Percentiles rank a stretch among this genome's conserved stretches.
These are phyloP conservation scores for Hypomecis atomaria DNA, from an alignment of 2,888 invertebrate genomes.

Conservation along the genomic window DNA sequence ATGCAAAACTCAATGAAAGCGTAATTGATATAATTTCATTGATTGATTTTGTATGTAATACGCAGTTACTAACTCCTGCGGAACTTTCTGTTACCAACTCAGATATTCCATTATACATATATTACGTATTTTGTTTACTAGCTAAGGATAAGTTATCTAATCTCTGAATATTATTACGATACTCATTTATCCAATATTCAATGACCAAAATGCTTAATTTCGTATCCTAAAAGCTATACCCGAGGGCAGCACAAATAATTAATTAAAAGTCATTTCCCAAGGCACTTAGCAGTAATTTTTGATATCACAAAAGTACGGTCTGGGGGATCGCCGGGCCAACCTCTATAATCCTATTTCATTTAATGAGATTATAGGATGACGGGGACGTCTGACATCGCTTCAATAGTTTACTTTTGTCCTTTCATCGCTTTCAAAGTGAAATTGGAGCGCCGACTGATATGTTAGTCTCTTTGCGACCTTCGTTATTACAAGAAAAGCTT, in stretches of 20 bases:
- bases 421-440: constrained; percentile 32
- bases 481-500: background rate
- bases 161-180: too few species aligned
- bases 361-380: constrained; percentile 60
- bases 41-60: constrained; percentile 2
- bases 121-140: background rate
- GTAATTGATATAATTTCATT: constrained; percentile 20
- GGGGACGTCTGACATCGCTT: constrained; percentile 34
- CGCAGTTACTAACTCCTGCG: background rate
- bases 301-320: constrained; percentile 47
- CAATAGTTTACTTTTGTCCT: constrained; percentile 34
- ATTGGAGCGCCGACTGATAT: background rate
- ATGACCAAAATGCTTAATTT: background rate
- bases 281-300: constrained; percentile 47
- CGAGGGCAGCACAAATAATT: background rate
- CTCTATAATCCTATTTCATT: constrained; percentile 65
- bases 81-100: constrained; percentile 1
- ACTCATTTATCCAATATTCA: too few species aligned
- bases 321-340: constrained; percentile 43
- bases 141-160: background rate
- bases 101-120: background rate
- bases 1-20: background rate
- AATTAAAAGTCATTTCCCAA: constrained; percentile 18
- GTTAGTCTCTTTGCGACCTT: constrained; percentile 9
- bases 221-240: background rate